Evolutionary conservation across 2,888 invertebrate genomes (phyloP).

Genomic region (Celastrina argiolus): DNA sequence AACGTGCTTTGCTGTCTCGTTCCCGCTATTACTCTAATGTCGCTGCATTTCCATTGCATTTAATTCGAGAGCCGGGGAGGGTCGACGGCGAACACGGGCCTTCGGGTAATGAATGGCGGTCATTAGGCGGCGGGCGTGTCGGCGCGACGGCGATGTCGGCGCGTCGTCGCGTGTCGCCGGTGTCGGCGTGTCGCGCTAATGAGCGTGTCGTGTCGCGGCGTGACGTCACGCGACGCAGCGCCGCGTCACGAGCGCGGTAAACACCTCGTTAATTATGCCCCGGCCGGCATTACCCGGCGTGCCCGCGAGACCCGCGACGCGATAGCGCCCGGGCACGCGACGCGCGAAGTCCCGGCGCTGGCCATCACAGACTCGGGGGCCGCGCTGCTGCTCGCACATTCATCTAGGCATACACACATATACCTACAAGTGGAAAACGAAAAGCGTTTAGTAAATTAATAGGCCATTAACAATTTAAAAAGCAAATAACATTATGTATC

Average conservation of each 20-base stretch:
- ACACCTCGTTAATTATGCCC: slow-evolving; percentile 17
- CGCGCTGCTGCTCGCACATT: too few species aligned
- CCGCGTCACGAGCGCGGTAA: slow-evolving; percentile 5
- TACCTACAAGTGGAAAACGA: too few species aligned
- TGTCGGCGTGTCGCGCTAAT: slow-evolving; percentile 29
- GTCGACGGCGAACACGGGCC: slow-evolving; percentile 1
- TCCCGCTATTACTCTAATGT: background rate
- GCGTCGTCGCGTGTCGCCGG: slow-evolving; percentile 33
- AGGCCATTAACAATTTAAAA: too few species aligned
- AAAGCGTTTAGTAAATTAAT: too few species aligned
- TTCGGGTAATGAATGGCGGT: slow-evolving; percentile 10
- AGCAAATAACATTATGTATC: too few species aligned
- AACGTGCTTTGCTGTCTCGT: background rate
- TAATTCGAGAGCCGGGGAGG: background rate
- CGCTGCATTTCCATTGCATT: background rate
- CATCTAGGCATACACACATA: too few species aligned
- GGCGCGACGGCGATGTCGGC: slow-evolving; percentile 30
- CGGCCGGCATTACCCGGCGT: background rate
- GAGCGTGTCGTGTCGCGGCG: slow-evolving; percentile 34
- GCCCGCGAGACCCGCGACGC: background rate
- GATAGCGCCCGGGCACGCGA: slow-evolving; percentile 1
- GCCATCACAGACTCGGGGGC: too few species aligned
- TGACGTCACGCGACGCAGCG: slow-evolving; percentile 36
- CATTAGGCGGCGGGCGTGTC: slow-evolving; percentile 15
- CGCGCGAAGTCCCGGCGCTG: background rate